Conservation (phyloP, 2,113 vertebrate genomes). For the Callithrix jacchus region DNA sequence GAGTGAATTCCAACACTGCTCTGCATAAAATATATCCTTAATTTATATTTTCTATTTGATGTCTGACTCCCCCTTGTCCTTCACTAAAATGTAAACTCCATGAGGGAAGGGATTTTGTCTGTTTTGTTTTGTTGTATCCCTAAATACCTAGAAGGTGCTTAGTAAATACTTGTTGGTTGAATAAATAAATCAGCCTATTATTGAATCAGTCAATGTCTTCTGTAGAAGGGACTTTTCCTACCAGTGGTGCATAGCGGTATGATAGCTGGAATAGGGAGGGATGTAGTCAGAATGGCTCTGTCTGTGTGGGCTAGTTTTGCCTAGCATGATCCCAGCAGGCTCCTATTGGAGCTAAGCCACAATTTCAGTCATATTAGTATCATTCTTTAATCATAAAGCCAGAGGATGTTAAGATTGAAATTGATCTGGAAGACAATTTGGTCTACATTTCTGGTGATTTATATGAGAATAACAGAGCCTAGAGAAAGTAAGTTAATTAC, state of each 20-base stretch:
- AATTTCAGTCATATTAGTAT: background rate
- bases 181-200: background rate
- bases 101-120: background rate
- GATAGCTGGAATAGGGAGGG: background rate
- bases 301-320: background rate
- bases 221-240: background rate
- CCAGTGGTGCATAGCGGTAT: background rate
- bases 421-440: background rate
- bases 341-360: background rate
- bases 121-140: background rate
- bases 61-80: background rate
- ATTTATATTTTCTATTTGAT: background rate
- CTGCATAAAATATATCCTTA: background rate
- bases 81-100: background rate
- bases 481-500: too few relatives aligned
- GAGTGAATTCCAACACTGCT: too few relatives aligned
- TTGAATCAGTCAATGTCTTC: background rate
- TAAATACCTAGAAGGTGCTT: background rate
- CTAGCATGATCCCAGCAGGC: background rate
- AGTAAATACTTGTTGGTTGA: conserved; percentile 19
- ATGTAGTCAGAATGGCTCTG: background rate
- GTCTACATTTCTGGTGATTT: background rate
- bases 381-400: conserved; percentile 16
- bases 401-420: conserved; percentile 3
- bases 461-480: too few relatives aligned